phyloP scores from a whole-genome alignment of 2,888 invertebrate species.

The Bugulina stolonifera region DNA sequence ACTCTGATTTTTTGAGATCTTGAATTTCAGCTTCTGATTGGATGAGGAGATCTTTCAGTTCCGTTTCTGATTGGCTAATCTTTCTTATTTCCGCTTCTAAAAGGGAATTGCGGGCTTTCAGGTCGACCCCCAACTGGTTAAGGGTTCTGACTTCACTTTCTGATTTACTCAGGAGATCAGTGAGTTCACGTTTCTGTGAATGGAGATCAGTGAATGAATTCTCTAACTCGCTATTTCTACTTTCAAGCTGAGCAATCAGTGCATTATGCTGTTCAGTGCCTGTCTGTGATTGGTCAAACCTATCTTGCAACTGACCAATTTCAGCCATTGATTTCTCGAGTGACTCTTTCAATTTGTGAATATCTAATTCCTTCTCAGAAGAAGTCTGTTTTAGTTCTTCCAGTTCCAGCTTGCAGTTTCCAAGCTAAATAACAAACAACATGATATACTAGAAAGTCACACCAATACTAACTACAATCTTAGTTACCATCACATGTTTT shows the following conservation, averaged over 20 bases:
- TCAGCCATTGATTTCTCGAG: neutral
- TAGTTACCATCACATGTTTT: no score
- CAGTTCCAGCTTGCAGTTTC: neutral
- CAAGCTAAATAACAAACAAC: no score
- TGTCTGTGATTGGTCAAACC: neutral
- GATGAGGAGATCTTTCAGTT: neutral
- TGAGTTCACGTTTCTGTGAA: neutral
- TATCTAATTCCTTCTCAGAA: neutral
- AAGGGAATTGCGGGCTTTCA: neutral
- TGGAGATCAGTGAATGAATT: neutral
- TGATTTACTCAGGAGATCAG: neutral
- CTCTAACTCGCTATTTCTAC: neutral
- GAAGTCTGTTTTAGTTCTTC: neutral
- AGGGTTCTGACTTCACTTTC: neutral
- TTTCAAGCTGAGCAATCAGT: neutral
- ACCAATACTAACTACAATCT: no score
- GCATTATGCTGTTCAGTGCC: neutral
- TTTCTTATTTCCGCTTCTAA: neutral
- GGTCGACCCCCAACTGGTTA: neutral
- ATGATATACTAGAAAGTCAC: no score
- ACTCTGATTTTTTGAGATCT: neutral
- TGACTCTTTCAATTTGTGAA: neutral
- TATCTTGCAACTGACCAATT: neutral
- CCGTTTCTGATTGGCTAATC: neutral
- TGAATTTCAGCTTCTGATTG: constrained; percentile 14